Conservation (phyloP, 2,888 invertebrate species). For the Phalera bucephala region DNA sequence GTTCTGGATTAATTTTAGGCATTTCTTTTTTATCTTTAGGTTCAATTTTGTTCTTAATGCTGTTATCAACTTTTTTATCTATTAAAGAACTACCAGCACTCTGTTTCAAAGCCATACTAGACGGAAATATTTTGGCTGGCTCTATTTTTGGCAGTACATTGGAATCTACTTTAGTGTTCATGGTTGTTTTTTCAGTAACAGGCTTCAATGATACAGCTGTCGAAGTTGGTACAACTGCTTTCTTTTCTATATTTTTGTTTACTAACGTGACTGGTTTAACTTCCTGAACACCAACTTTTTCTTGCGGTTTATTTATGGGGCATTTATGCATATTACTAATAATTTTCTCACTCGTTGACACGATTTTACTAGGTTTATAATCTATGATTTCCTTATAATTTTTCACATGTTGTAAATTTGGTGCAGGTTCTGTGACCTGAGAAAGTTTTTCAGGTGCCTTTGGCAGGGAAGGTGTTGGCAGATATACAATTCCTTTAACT, state of each 20-base stretch:
- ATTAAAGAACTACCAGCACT: conserved; percentile 16
- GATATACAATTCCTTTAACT: neutral
- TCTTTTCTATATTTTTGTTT: conserved; percentile 7
- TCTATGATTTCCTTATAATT: too few relatives aligned
- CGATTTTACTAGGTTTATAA: conserved; percentile 7
- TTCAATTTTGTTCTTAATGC: conserved; percentile 15
- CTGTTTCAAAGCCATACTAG: conserved; percentile 12
- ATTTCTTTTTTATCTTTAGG: conserved; percentile 16
- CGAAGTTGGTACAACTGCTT: neutral
- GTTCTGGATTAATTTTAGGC: conserved; percentile 17
- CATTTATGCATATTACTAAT: neutral
- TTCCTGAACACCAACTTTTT: neutral
- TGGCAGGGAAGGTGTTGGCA: too few relatives aligned
- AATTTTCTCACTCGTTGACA: neutral
- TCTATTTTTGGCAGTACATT: conserved; percentile 21
- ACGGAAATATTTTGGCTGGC: conserved; percentile 4
- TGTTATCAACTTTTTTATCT: conserved; percentile 8
- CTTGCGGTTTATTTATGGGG: neutral
- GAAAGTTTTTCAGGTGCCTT: conserved; percentile 6
- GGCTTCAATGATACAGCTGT: neutral
- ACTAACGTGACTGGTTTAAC: neutral
- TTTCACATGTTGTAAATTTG: conserved; percentile 4
- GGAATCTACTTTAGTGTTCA: neutral
- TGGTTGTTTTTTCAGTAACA: neutral
- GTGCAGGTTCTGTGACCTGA: conserved; percentile 6